Base-by-base conservation (phyloP, 2,888 invertebrate genomes). In the Halocaridina rubra region DNA sequence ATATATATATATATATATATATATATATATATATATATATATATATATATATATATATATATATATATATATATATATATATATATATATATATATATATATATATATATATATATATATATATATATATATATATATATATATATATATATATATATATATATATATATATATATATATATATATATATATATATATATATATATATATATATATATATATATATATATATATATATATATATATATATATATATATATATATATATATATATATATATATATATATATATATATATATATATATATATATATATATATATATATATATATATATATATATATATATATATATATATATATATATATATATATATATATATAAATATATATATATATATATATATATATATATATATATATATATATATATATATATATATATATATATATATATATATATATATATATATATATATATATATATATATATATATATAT, bases 201-300 rank as follows among this genome's bases (percentile, higher is more conserved):
- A 30, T 24, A 30, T 19, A 71, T 16, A 71, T 19, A 71, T 30
- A 30, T 30, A 71, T 30, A 71, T 30, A 71, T 16, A 71, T 30
- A 71, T 30, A 71, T 33, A 76, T 24, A 76, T 22, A 76, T 33
- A 46, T 46, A 46, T 46, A 46, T 67, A 19, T 19, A 67, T 67
- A 67, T 67, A 67, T 67, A 67, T 67, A 67, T 67, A 67, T 67
- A 67, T 67, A 67, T 67, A 67, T 67, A 67, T 67, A 67, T 67
- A 67, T 67, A 67, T 67, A 67, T 67, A 67, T 67, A 67, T 67
- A 67, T 67, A 67, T 67, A 67, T 67, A 24, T 67, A 67, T 67
- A 67, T 67, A 67, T 67, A 67, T 67, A 27, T 67, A 27, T 67
- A n/a, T 69, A n/a, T 69, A n/a, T 69, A 7, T 29, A 3, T 69